phyloP scores from a whole-genome alignment of 2,888 invertebrate genomes.

The Allolobophora icterica region DNA sequence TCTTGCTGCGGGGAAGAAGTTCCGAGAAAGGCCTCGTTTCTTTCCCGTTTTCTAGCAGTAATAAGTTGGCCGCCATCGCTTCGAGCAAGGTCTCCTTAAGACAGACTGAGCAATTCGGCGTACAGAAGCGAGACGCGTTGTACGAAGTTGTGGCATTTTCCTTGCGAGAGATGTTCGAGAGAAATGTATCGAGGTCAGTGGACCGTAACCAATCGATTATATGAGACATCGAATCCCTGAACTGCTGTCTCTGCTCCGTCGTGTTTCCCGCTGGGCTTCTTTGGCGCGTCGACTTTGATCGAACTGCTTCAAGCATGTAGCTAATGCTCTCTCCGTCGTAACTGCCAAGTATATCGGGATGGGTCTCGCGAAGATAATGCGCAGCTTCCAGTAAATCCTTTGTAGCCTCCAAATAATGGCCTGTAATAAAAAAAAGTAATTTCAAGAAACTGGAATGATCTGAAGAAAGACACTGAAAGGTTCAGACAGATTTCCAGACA shows the following conservation, averaged over 20 bases:
- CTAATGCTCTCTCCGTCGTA: slow-evolving; percentile 1
- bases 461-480: too few relatives aligned
- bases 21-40: neutral
- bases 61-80: neutral
- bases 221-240: neutral
- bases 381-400: neutral
- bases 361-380: neutral
- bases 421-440: neutral
- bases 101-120: neutral
- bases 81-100: neutral
- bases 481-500: too few relatives aligned
- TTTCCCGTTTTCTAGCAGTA: neutral
- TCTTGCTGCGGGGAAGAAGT: neutral
- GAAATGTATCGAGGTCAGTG: neutral
- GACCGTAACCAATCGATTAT: neutral
- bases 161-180: neutral
- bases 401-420: neutral
- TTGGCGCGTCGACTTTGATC: neutral
- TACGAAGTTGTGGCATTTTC: neutral
- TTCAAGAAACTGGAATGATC: too few relatives aligned
- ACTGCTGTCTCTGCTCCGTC: neutral
- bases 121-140: neutral
- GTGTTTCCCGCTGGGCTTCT: neutral
- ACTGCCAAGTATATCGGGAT: neutral
- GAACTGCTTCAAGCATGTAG: neutral